These are phyloP conservation scores for Microcebus lehilahytsara DNA, from an alignment of 2,113 vertebrate species.

Conservation along the genomic window DNA sequence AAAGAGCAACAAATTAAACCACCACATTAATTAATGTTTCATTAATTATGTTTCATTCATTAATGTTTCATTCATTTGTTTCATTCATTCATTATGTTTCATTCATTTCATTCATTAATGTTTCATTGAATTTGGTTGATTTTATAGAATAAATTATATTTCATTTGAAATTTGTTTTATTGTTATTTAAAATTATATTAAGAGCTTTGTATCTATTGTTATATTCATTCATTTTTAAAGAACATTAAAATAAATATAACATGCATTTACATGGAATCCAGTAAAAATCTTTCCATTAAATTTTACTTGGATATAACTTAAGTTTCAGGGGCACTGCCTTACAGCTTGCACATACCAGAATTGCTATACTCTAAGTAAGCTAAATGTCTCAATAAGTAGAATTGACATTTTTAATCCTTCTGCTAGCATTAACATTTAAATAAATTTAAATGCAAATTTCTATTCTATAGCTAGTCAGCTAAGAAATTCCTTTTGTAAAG, in stretches of 20 bases:
- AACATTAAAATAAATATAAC: not conserved
- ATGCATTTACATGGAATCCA: not conserved
- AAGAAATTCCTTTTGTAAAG: not conserved
- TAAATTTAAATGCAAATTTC: not conserved
- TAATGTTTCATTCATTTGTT: no score
- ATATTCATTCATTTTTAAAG: not conserved
- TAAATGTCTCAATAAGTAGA: not conserved
- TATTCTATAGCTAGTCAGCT: not conserved
- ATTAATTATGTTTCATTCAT: no score
- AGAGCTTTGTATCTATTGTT: not conserved
- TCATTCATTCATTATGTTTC: no score
- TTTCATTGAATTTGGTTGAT: not conserved
- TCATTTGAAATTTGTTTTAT: not conserved
- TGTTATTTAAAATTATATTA: not conserved
- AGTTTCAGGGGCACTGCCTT: not conserved
- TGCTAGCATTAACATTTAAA: not conserved
- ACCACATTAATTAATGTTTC: not conserved
- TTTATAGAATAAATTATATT: not conserved
- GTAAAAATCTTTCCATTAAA: not conserved
- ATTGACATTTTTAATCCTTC: not conserved
- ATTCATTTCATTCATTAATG: no score
- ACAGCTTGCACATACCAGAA: not conserved
- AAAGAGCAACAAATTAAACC: not conserved
- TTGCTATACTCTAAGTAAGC: not conserved
- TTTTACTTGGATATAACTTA: not conserved